Base-by-base conservation (phyloP, 2,888 invertebrate species). In the Sphinx pinastri region DNA sequence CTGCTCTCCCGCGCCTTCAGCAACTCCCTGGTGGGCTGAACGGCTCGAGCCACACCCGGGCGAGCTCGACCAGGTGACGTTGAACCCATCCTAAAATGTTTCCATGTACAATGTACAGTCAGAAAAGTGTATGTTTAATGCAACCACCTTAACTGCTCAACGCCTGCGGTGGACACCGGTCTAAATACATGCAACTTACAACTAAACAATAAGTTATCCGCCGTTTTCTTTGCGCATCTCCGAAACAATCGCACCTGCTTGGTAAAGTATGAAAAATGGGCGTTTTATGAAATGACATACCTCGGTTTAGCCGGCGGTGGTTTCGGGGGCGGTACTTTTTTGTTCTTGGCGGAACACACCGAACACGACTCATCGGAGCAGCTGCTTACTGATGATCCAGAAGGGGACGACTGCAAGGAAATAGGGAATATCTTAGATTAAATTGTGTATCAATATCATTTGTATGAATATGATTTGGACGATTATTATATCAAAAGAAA, bases 361-460 rank as follows among this genome's bases (percentile, higher is more conserved):
- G 97, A 97, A 82, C 97, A 97, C 0, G 97, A 97, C 81, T 97
- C 97, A 80, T 97, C 97, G 0, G 97, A 97, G 83, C 97, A 97
- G 77, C 97, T 97, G 91, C 97, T 97, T 66, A 96, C 95, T 0
- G 97, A 97, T 54, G 97, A 97, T 2, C 95, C 96, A 0, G 96
- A 96, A 0, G 95, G 95, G n/a, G 97, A 96, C 0, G 96, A 92
- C 91, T 95, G 81, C 55, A 60, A 59, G 38, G 13, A 71, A 58
- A 57, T n/a, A 66, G 16, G 16, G 31, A n/a, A 47, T 59, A 19
- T 12, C 12, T 63, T 25, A 16, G 10, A 25, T 5, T 45, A n/a
- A 3, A 49, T 60, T 59, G 2, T 59, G 5, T 3, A 38, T 38
- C 25, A 25, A 25, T 25, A 2, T 25, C 2, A 25, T 25, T 25